These are phyloP conservation scores for Zygothrica quintamaculata DNA, from an alignment of 2,888 invertebrate species.

Conservation along the genomic window DNA sequence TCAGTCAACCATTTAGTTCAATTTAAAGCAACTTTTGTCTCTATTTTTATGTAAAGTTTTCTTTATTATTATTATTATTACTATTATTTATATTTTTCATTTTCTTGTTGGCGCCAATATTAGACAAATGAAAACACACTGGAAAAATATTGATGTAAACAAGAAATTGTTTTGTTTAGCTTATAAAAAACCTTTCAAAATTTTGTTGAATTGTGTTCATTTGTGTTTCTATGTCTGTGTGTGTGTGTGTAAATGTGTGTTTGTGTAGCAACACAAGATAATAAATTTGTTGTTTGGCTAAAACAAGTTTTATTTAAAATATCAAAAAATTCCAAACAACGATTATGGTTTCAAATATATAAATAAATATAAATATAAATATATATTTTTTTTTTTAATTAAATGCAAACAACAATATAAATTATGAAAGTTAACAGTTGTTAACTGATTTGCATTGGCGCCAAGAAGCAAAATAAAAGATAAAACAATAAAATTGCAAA, in stretches of 20 bases:
- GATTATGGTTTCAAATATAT: too few species aligned
- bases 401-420: slow-evolving; percentile 68
- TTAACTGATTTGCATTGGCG: slow-evolving; percentile 74
- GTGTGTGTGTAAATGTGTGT: slow-evolving; percentile 6
- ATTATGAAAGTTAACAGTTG: slow-evolving; percentile 59
- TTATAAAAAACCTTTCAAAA: slow-evolving; percentile 11
- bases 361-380: slow-evolving; percentile 33
- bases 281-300: slow-evolving; percentile 49
- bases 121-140: slow-evolving; percentile 14
- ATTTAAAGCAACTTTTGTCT: too few species aligned
- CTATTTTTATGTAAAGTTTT: too few species aligned
- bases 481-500: slow-evolving; percentile 1
- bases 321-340: slow-evolving; percentile 25
- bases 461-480: slow-evolving; percentile 39
- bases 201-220: slow-evolving; percentile 15
- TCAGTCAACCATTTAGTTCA: too few species aligned
- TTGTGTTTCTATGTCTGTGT: slow-evolving; percentile 19
- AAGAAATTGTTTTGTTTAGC: slow-evolving; percentile 35
- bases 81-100: too few species aligned
- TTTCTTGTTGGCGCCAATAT: slow-evolving; percentile 33
- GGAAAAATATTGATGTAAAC: slow-evolving; percentile 34
- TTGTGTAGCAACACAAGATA: slow-evolving; percentile 38
- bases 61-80: too few species aligned
- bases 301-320: slow-evolving; percentile 57
- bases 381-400: too few species aligned